These are phyloP conservation scores for Polyodon spathula DNA, from an alignment of 2,113 vertebrate species.

Conservation along the genomic window DNA sequence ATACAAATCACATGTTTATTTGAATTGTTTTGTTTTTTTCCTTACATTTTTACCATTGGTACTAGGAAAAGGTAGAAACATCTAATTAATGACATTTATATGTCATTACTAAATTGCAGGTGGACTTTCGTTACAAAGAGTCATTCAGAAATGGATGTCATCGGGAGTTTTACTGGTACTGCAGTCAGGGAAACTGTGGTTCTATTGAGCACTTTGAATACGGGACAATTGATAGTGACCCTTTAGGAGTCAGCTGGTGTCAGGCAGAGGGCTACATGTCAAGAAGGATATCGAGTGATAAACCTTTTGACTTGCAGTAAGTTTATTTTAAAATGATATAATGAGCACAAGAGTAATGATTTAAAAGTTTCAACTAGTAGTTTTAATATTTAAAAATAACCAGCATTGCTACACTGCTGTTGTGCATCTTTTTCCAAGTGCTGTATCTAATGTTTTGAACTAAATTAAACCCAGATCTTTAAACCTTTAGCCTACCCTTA, in stretches of 20 bases:
- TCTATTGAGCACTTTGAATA: rapidly evolving
- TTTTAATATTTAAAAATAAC: too few species aligned
- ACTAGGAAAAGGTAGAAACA: too few species aligned
- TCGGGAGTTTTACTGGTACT: background rate
- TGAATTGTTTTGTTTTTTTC: too few species aligned
- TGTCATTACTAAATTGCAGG: background rate
- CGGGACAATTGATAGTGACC: conserved; percentile 16
- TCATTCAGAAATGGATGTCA: conserved; percentile 18
- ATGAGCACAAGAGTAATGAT: background rate
- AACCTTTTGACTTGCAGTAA: conserved; percentile 38
- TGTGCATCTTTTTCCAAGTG: too few species aligned
- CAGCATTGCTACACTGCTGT: too few species aligned
- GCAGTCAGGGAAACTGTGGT: conserved; percentile 29
- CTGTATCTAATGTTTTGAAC: too few species aligned
- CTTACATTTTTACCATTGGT: too few species aligned
- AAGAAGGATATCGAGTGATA: conserved; percentile 25
- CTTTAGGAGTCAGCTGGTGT: conserved; percentile 30
- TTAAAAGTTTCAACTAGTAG: too few species aligned
- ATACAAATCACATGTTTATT: too few species aligned
- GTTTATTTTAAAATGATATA: background rate
- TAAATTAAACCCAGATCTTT: too few species aligned
- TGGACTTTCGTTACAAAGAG: background rate
- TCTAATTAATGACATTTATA: background rate
- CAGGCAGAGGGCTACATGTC: conserved; percentile 34
- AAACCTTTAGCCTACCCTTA: too few species aligned